Conservation (phyloP, 2,113 vertebrate species). For the Pleuronectes platessa region DNA sequence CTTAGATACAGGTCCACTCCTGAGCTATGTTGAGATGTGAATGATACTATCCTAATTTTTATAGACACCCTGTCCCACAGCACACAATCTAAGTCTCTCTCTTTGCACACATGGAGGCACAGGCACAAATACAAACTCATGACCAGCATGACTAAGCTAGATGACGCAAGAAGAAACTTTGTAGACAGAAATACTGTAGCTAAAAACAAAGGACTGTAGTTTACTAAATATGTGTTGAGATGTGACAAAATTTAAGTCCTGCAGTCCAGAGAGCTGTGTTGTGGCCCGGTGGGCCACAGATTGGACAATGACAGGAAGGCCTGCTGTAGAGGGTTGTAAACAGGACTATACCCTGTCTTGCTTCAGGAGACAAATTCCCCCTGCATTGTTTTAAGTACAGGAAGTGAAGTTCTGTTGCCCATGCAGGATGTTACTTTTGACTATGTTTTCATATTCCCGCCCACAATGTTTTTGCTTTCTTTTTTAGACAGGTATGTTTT, state of each 20-base stretch:
- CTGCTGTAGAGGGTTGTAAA: slow-evolving; percentile 61
- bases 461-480: not conserved
- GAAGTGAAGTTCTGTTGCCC: slow-evolving; percentile 63
- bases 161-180: slow-evolving; percentile 45
- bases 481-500: not conserved
- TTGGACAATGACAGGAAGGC: slow-evolving; percentile 80
- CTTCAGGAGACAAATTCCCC: slow-evolving; percentile 53
- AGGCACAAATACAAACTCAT: slow-evolving; percentile 45
- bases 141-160: slow-evolving; percentile 62
- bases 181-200: slow-evolving; percentile 19
- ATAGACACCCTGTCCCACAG: not conserved
- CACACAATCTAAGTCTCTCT: not conserved
- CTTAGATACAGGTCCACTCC: not conserved
- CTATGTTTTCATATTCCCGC: slow-evolving; percentile 19
- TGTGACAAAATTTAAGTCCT: slow-evolving; percentile 3
- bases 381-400: slow-evolving; percentile 73
- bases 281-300: slow-evolving; percentile 26
- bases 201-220: slow-evolving; percentile 23
- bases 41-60: slow-evolving; percentile 3
- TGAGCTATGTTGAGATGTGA: not conserved
- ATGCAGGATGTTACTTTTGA: slow-evolving; percentile 55
- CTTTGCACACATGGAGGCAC: slow-evolving; percentile 13
- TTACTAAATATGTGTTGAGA: slow-evolving; percentile 24
- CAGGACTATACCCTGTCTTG: slow-evolving; percentile 46
- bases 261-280: slow-evolving; percentile 35